A percentile compares a stretch with the other conserved stretches of the same genome.
phyloP scores from a whole-genome alignment of 2,888 invertebrate species.

The Plusia festucae region DNA sequence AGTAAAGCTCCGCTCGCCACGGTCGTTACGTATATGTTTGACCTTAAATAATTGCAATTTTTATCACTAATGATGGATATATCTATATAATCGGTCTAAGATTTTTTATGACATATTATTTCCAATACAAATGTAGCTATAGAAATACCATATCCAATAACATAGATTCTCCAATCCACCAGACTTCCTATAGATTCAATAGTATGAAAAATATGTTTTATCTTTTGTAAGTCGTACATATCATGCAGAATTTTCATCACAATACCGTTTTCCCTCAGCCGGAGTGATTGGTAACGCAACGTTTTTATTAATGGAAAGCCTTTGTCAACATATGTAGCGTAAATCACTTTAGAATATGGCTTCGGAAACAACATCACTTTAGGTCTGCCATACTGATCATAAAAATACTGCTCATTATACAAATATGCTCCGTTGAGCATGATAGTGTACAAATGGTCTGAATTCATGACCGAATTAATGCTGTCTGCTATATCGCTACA shows the following conservation, averaged over 20 bases:
- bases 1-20: no score
- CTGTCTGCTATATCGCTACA: slow-evolving; percentile 57
- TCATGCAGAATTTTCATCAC: slow-evolving; percentile 54
- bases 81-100: no score
- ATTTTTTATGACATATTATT: slow-evolving; percentile 30
- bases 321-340: slow-evolving; percentile 72
- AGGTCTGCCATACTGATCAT: slow-evolving; percentile 60
- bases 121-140: slow-evolving; percentile 57
- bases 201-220: slow-evolving; percentile 44
- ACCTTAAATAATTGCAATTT: no score
- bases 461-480: slow-evolving; percentile 63
- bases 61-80: no score
- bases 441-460: slow-evolving; percentile 63
- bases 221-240: slow-evolving; percentile 42
- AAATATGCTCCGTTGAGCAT: slow-evolving; percentile 60
- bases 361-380: slow-evolving; percentile 55
- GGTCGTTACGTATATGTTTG: no score
- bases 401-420: slow-evolving; percentile 62
- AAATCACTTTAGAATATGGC: slow-evolving; percentile 67
- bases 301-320: slow-evolving; percentile 70
- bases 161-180: slow-evolving; percentile 64
- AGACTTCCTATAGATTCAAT: slow-evolving; percentile 37
- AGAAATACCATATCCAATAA: slow-evolving; percentile 59
- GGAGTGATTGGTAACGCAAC: slow-evolving; percentile 58
- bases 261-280: slow-evolving; percentile 70